A percentile compares a stretch with the other conserved stretches of the same genome.
Evolutionary conservation across 2,797 vertebrate species (phyloP).

Genomic region (Ctenopoma multispine): DNA sequence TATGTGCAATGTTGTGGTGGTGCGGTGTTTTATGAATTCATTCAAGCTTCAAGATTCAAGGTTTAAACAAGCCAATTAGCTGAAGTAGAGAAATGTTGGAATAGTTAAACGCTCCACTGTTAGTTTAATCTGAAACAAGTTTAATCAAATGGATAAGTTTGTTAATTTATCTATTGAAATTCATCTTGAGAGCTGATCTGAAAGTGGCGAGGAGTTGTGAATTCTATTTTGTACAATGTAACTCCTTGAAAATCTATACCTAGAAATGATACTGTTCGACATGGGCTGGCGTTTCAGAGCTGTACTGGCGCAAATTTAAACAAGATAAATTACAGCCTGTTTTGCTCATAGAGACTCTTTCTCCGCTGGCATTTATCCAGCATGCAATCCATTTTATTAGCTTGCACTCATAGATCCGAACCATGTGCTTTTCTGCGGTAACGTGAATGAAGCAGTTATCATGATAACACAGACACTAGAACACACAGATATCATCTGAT

Average conservation of each 20-base stretch:
- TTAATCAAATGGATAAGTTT: background rate
- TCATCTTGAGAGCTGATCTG: background rate
- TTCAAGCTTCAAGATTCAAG: too few species aligned
- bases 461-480: conserved; percentile 23
- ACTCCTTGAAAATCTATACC: background rate
- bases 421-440: conserved; percentile 3
- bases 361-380: conserved; percentile 31
- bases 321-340: conserved; percentile 1
- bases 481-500: conserved; percentile 31
- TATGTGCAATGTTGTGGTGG: too few species aligned
- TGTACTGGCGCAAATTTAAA: conserved; percentile 12
- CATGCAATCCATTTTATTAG: conserved; percentile 19
- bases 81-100: background rate
- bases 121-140: background rate
- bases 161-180: background rate
- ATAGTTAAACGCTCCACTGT: background rate
- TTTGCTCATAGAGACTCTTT: conserved; percentile 15
- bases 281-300: background rate
- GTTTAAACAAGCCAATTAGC: too few species aligned
- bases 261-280: conserved; percentile 13
- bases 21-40: too few species aligned
- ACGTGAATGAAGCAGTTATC: conserved; percentile 30
- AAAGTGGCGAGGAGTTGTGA: background rate
- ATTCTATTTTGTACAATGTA: background rate
- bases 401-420: conserved; percentile 2